A percentile compares a stretch with the other conserved stretches of the same genome.
phyloP scores from a whole-genome alignment of 1,140 invertebrate genomes.

The Procambarus virginalis region DNA sequence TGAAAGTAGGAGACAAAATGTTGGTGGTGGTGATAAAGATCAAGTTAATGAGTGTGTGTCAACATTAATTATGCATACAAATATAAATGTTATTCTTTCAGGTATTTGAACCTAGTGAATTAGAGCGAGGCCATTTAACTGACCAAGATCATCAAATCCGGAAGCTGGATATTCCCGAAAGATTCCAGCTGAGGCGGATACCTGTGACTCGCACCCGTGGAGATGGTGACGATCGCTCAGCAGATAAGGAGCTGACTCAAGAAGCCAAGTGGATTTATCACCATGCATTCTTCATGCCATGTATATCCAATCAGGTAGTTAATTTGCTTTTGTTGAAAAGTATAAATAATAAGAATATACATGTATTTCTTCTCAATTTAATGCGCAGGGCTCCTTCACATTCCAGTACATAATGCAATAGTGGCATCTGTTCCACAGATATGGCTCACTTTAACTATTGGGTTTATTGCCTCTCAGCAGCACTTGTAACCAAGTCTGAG shows the following conservation, averaged over 20 bases:
- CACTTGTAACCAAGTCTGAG: too few relatives aligned
- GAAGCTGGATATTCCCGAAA: slow-evolving; percentile 90
- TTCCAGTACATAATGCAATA: too few relatives aligned
- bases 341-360: too few relatives aligned
- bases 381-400: too few relatives aligned
- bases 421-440: too few relatives aligned
- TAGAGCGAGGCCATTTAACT: slow-evolving; percentile 89
- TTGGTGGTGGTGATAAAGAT: too few relatives aligned
- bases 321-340: too few relatives aligned
- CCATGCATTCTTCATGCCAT: slow-evolving; percentile 89
- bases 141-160: slow-evolving; percentile 79
- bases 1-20: too few relatives aligned
- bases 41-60: too few relatives aligned
- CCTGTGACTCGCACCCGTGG: slow-evolving; percentile 86
- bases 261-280: slow-evolving; percentile 99
- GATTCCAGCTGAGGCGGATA: slow-evolving; percentile 92
- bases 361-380: too few relatives aligned
- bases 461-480: too few relatives aligned
- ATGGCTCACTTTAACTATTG: too few relatives aligned
- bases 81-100: slow-evolving; percentile 72
- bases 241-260: slow-evolving; percentile 84
- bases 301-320: slow-evolving; percentile 79
- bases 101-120: slow-evolving; percentile 97
- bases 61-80: background rate
- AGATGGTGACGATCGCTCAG: slow-evolving; percentile 79